phyloP scores from a whole-genome alignment of 2,113 vertebrate genomes.

The Paedocypris sp. region DNA sequence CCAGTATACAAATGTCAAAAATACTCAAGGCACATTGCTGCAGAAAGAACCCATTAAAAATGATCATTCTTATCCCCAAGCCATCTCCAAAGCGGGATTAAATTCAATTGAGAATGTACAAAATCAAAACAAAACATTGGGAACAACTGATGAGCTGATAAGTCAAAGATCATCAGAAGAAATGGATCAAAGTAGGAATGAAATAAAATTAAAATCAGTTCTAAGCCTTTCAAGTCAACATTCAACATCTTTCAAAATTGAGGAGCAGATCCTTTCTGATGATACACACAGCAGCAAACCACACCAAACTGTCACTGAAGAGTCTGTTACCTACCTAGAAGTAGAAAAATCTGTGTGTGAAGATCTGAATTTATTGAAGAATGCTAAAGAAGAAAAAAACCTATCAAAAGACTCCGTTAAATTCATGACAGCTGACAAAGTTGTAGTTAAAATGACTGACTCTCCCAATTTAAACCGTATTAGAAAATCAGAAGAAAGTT shows the following conservation, averaged over 20 bases:
- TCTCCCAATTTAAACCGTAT: background rate
- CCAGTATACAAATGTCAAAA: too few species aligned
- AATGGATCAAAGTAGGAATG: too few species aligned
- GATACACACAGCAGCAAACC: too few species aligned
- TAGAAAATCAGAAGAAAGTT: background rate
- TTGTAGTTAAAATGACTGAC: background rate
- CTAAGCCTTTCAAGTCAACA: background rate
- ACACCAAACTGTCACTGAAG: background rate
- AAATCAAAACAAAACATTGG: background rate
- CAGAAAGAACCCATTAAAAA: too few species aligned
- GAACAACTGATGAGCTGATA: too few species aligned
- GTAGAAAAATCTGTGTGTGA: background rate
- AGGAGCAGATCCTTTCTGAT: background rate
- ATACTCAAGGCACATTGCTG: too few species aligned
- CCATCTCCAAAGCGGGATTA: too few species aligned
- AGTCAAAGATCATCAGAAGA: background rate
- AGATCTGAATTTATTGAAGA: too few species aligned
- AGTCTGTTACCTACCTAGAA: background rate
- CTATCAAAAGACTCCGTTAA: background rate
- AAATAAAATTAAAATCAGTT: background rate
- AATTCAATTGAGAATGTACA: too few species aligned
- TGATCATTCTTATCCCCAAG: too few species aligned
- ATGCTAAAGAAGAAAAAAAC: too few species aligned
- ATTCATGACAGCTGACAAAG: background rate
- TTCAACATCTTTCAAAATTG: background rate